phyloP scores from a whole-genome alignment of 2,888 invertebrate genomes.

The Campoplex nolae region DNA sequence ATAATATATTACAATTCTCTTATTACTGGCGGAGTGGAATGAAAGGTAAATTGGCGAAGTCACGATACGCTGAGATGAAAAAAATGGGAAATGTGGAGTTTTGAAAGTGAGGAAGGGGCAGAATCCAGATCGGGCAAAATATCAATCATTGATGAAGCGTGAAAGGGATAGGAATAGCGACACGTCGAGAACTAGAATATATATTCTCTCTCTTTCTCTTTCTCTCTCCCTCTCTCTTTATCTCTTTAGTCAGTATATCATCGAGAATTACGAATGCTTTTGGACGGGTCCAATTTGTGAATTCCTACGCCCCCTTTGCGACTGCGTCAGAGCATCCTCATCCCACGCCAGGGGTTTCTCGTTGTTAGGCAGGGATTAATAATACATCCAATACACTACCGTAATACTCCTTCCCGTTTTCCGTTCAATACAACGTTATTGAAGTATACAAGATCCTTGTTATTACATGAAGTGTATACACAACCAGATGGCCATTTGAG shows the following conservation, averaged over 20 bases:
- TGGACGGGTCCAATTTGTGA: conserved; percentile 74
- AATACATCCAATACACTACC: conserved; percentile 74
- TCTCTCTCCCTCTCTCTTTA: conserved; percentile 26
- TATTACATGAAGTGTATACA: conserved; percentile 25
- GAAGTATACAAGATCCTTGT: conserved; percentile 45
- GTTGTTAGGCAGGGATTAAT: conserved; percentile 78
- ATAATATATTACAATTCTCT: conserved; percentile 18
- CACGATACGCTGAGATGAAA: conserved; percentile 23
- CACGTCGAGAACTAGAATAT: conserved; percentile 57
- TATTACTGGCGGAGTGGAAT: conserved; percentile 22
- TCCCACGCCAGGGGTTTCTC: conserved; percentile 68
- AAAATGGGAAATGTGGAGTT: conserved; percentile 36
- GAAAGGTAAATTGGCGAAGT: conserved; percentile 28
- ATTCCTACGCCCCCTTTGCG: conserved; percentile 72
- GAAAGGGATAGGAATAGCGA: conserved; percentile 55
- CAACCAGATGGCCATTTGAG: conserved; percentile 47
- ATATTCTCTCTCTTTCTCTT: conserved; percentile 20
- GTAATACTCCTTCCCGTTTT: conserved; percentile 37
- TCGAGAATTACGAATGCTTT: conserved; percentile 74
- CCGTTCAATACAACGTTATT: conserved; percentile 58
- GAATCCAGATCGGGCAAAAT: conserved; percentile 54
- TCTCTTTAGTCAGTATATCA: conserved; percentile 45
- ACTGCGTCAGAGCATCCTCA: conserved; percentile 64
- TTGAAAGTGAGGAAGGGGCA: conserved; percentile 24
- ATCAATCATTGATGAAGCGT: conserved; percentile 67